Evolutionary conservation across 2,113 vertebrate genomes (phyloP).

Genomic region (Guaruba guarouba): DNA sequence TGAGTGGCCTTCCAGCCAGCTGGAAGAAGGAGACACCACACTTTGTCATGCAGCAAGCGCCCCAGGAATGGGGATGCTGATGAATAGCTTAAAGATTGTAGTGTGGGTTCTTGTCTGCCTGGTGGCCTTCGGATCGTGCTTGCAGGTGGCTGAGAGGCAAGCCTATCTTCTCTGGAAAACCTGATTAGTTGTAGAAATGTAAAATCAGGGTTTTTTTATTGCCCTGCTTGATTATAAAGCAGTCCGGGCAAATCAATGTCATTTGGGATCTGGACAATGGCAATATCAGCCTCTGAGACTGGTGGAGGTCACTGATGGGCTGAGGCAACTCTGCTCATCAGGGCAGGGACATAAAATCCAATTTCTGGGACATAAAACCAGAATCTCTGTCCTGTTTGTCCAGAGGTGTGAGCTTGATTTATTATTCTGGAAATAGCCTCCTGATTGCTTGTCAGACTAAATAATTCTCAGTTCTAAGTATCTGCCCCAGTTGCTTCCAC

Average conservation of each 20-base stretch:
- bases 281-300: neutral
- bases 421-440: neutral
- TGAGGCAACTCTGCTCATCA: neutral
- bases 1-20: neutral
- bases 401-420: neutral
- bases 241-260: fast-evolving
- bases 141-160: neutral
- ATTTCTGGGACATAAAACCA: neutral
- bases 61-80: neutral
- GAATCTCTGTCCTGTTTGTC: neutral
- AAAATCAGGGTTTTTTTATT: fast-evolving
- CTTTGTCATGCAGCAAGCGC: fast-evolving
- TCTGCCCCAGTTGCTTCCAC: neutral
- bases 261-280: neutral
- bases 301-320: neutral
- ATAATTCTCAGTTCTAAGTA: neutral
- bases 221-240: neutral
- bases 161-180: neutral
- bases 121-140: fast-evolving
- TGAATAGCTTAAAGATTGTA: neutral
- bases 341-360: neutral
- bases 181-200: neutral
- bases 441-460: neutral
- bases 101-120: neutral
- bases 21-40: fast-evolving